Evolutionary conservation across 2,113 vertebrate genomes (phyloP).

Genomic region (Dryoscopus gambensis): DNA sequence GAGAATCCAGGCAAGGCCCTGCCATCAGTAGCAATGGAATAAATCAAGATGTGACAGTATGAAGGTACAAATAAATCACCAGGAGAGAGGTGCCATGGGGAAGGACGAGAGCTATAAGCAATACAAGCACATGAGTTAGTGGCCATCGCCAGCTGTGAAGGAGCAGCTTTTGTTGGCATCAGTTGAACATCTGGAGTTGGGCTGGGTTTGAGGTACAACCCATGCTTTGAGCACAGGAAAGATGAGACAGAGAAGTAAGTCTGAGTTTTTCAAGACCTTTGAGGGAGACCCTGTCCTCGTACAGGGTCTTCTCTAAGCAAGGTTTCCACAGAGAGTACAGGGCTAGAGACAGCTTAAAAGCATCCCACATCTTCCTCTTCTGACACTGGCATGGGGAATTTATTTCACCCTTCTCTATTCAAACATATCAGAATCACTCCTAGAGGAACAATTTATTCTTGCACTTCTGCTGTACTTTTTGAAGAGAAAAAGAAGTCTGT

Average conservation of each 20-base stretch:
- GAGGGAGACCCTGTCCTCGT: rapidly evolving
- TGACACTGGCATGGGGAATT: neutral
- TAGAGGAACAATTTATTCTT: neutral
- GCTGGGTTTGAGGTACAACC: neutral
- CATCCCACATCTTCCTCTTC: neutral
- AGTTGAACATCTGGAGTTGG: neutral
- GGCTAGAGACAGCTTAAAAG: neutral
- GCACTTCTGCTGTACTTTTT: neutral
- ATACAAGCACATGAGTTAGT: neutral
- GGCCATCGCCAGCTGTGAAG: neutral
- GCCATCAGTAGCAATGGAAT: neutral
- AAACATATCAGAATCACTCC: neutral
- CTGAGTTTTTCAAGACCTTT: neutral
- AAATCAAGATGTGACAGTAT: slow-evolving; percentile 9
- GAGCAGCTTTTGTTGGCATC: neutral
- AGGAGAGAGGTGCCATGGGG: neutral
- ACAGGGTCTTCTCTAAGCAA: neutral
- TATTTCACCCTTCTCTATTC: neutral
- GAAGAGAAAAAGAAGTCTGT: neutral
- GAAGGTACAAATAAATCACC: neutral
- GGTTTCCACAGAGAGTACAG: neutral
- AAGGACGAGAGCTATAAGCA: neutral
- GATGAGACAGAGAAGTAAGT: neutral
- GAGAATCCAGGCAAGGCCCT: neutral
- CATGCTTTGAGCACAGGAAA: neutral